Evolutionary conservation across 2,888 invertebrate genomes (phyloP), one percentile per base, ranked within the genome.

Genomic region (Drosophila acutilabella): DNA sequence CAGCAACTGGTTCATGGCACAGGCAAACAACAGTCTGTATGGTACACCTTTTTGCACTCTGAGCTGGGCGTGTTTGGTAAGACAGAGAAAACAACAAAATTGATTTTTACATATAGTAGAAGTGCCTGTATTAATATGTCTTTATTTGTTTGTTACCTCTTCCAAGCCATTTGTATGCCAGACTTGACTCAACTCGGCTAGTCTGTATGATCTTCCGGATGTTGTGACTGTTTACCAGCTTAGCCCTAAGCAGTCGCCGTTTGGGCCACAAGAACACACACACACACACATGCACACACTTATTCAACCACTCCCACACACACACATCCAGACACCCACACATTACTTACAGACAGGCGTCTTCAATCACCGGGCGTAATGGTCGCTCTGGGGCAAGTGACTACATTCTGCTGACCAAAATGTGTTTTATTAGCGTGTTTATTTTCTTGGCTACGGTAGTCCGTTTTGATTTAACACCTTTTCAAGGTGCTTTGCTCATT

Each of bases 401-500:
- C 16, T 48, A 2, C 11, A 14, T 38, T 42, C 18, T 26, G 36
- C 64, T 61, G 64, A 57, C 58, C 71, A 20, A 60, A 64, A 64
- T 59, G 66, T 54, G 77, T 74, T 88, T 83, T 88, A 85, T 84
- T 83, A 71, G 77, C 60, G 67, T 73, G 74, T 77, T 82, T 80
- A 81, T 77, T 77, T 62, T 59, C 45, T 71, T 73, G 54, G 66
- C 30, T 42, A n/a, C 36, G 40, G 44, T 45, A 47, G 48, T 48
- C 40, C 52, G 74, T 79, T 81, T 85, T 85, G 86, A 88, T 82
- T 88, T 80, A 82, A 73, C 88, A 78, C 83, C 69, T 82, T 60
- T 65, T n/a, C 66, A 69, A 45, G 64, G 67, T 73, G 70, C 60
- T 67, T 58, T 53, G 40, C 20, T 14, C 50, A 42, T 57, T 64